Base-by-base conservation (phyloP, 2,113 vertebrate species). In the Desmodus rotundus region DNA sequence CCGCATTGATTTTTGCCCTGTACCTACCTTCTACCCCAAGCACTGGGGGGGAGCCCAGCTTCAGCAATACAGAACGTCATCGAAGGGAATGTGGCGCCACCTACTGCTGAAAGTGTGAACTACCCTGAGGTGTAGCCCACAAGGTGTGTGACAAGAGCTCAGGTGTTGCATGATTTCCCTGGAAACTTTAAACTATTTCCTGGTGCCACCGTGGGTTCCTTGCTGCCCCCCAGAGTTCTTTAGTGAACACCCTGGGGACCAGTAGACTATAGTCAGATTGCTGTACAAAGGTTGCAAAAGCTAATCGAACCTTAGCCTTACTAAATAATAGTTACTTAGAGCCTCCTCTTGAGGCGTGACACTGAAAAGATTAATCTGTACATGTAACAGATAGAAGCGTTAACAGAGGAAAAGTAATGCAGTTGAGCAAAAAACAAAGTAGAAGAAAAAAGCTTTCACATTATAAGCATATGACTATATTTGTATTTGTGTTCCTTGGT, bases 51-150 rank as follows among this genome's bases (percentile, higher is more conserved):
- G 87, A 87, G 43, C 15, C 31, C 26, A 33, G 20, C 12, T 24
- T 78, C 36, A 31, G 14, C 41, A 70, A 24, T 15, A 41, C 3
- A 20, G 41, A 89, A 93, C 65, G 38, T 91, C 63, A 68, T 74
- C 19, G 0, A 83, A 73, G 80, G 50, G 86, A 87, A 89, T 74
- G 74, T 47, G 84, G 81, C 72, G 33, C 92, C 95, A 95, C 92
- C 97, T 90, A 45, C 88, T 96, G 94, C 91, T 87, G 74, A 91
- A 58, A 93, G 82, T 80, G n/a, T 89, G 76, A 91, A 91, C 82
- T 86, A 41, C 88, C 70, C 58, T 52, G 52, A 87, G n/a, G 52
- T 74, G 45, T 68, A 41, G 56, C 70, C 81, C 26, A 2, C 72
- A 41, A 41, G 52, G 28, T 17, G 43, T 19, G 31, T 50, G 14